Evolutionary conservation across 2,797 vertebrate genomes (phyloP).

Genomic region (Melanotaenia maccullochi): DNA sequence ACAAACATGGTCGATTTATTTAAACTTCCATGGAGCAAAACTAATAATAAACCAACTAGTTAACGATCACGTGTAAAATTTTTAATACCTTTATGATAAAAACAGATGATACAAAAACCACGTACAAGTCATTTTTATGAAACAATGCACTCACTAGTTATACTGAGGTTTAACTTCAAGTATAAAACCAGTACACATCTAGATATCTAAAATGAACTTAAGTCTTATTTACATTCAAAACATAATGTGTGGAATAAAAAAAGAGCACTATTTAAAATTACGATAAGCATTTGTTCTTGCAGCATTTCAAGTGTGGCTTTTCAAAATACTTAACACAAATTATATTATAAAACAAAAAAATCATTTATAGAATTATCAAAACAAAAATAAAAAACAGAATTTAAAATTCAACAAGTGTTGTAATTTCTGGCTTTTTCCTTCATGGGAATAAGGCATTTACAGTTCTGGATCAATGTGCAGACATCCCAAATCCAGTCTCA

Average conservation of each 20-base stretch:
- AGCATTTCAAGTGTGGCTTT: constrained; percentile 27
- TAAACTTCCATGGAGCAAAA: no score
- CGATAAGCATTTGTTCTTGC: constrained; percentile 38
- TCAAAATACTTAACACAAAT: constrained; percentile 50
- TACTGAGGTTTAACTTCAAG: constrained; percentile 47
- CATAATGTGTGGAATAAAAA: constrained; percentile 28
- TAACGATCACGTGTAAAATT: constrained; percentile 61
- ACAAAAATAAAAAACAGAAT: constrained; percentile 21
- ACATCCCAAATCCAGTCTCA: constrained; percentile 60
- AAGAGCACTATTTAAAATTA: constrained; percentile 34
- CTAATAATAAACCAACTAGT: neutral
- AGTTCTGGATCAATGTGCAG: constrained; percentile 18
- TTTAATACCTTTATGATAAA: constrained; percentile 78
- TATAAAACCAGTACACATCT: constrained; percentile 64
- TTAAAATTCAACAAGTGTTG: neutral
- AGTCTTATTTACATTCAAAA: constrained; percentile 57
- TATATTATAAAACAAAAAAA: constrained; percentile 69
- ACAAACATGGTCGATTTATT: no score
- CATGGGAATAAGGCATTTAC: constrained; percentile 50
- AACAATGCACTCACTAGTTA: constrained; percentile 34
- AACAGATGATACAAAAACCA: constrained; percentile 66
- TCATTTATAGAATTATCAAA: constrained; percentile 60
- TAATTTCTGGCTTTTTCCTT: constrained; percentile 31
- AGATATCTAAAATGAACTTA: constrained; percentile 47
- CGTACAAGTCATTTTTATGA: constrained; percentile 41